Evolutionary conservation across 1,140 invertebrate genomes (phyloP).

Genomic region (Rhyacophila brunnea): DNA sequence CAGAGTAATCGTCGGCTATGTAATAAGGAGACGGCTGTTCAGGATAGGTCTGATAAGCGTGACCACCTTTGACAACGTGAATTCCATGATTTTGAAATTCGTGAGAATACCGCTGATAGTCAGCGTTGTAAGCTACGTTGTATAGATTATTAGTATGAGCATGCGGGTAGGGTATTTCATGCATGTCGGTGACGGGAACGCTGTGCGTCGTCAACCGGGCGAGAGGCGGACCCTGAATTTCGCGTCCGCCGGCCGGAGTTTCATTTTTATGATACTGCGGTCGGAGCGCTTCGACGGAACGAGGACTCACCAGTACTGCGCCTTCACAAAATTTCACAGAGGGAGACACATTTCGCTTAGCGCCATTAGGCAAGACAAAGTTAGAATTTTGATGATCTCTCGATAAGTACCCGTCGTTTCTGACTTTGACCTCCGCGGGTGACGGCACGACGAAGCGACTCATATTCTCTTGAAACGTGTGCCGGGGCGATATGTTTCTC

Average conservation of each 20-base stretch:
- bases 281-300: constrained; percentile 5
- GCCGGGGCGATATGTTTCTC: constrained; percentile 53
- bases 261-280: constrained; percentile 14
- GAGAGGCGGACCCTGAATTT: not conserved
- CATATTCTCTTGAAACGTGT: constrained; percentile 56
- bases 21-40: constrained; percentile 8
- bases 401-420: not conserved
- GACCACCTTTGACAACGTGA: constrained; percentile 8
- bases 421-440: constrained; percentile 17
- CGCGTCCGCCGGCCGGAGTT: not conserved
- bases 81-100: constrained; percentile 18
- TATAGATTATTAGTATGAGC: constrained; percentile 12
- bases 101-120: constrained; percentile 12
- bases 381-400: too few species aligned
- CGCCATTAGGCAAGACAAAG: not conserved
- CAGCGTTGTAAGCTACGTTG: constrained; percentile 2
- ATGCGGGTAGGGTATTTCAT: not conserved
- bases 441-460: constrained; percentile 49
- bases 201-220: constrained; percentile 4
- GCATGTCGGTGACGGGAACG: constrained; percentile 1
- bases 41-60: constrained; percentile 12
- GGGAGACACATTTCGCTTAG: not conserved
- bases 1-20: constrained; percentile 11
- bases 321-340: constrained; percentile 12
- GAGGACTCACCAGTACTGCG: constrained; percentile 6